These are phyloP conservation scores for Crioceris asparagi DNA, from an alignment of 2,888 invertebrate species.

Conservation along the genomic window DNA sequence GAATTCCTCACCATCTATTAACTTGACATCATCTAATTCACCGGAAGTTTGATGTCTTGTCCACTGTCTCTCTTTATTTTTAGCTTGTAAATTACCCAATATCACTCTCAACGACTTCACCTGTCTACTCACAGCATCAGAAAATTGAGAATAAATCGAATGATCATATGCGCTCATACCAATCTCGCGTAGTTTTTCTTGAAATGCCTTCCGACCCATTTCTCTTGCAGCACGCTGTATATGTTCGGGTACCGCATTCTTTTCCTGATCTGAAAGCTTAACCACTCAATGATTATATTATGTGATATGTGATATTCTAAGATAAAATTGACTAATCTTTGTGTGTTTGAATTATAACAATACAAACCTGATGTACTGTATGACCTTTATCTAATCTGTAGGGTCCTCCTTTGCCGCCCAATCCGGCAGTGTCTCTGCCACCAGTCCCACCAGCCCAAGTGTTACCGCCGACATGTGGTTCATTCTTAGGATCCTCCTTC, in stretches of 20 bases:
- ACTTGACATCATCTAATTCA: constrained; percentile 87
- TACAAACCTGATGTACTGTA: constrained; percentile 69
- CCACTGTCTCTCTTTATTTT: constrained; percentile 92
- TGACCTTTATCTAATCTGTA: constrained; percentile 91
- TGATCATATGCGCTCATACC: constrained; percentile 93
- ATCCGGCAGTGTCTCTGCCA: constrained; percentile 87
- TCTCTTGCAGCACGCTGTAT: constrained; percentile 81
- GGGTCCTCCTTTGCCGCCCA: constrained; percentile 94
- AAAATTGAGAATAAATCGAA: constrained; percentile 72
- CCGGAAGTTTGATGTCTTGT: constrained; percentile 87
- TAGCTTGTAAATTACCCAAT: constrained; percentile 78
- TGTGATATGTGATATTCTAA: too few species aligned
- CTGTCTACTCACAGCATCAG: constrained; percentile 66
- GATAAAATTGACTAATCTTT: not conserved
- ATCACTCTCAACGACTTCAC: constrained; percentile 80
- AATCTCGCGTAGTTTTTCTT: constrained; percentile 79
- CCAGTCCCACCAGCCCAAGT: constrained; percentile 96
- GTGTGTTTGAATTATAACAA: not conserved
- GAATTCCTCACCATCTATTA: constrained; percentile 67
- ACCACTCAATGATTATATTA: too few species aligned
- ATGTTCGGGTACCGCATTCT: constrained; percentile 81
- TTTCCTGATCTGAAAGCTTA: constrained; percentile 76
- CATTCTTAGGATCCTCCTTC: constrained; percentile 78
- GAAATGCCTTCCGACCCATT: constrained; percentile 85
- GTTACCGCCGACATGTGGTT: constrained; percentile 93